Conservation (phyloP, 2,888 invertebrate genomes). For the Andrena flavipes region DNA sequence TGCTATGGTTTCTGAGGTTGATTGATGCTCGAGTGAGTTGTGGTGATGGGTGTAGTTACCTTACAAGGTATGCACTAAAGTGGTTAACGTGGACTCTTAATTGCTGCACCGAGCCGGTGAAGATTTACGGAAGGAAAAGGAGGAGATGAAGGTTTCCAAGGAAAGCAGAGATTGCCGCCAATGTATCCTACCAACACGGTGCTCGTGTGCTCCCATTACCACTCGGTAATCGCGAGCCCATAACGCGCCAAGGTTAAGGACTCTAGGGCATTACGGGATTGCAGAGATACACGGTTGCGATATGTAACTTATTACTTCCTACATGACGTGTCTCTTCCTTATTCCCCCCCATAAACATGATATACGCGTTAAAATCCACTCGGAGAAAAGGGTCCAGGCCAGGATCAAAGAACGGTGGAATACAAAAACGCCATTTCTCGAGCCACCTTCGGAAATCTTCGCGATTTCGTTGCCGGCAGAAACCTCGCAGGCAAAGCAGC, state of each 20-base stretch:
- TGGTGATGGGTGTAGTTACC: background rate
- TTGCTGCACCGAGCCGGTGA: background rate
- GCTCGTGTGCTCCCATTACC: conserved; percentile 70
- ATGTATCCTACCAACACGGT: conserved; percentile 26
- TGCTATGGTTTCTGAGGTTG: background rate
- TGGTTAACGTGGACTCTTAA: background rate
- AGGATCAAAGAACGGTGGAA: too few relatives aligned
- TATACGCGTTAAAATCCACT: too few relatives aligned
- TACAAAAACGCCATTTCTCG: too few relatives aligned
- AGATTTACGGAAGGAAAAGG: background rate
- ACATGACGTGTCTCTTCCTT: conserved; percentile 5
- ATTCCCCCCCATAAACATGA: too few relatives aligned
- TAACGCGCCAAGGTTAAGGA: conserved; percentile 71
- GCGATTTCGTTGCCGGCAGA: background rate
- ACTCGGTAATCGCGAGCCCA: conserved; percentile 57
- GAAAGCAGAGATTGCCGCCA: conserved; percentile 38
- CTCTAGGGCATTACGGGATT: conserved; percentile 69
- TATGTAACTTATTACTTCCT: conserved; percentile 57
- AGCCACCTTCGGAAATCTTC: too few relatives aligned
- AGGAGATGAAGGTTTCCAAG: too few relatives aligned
- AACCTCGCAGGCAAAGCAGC: conserved; percentile 5
- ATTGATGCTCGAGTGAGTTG: background rate
- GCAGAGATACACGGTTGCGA: conserved; percentile 63
- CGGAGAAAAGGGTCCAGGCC: too few relatives aligned
- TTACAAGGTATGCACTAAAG: background rate